Percentiles rank a stretch among this genome's conserved stretches.
These are phyloP conservation scores for Ophiodon elongatus DNA, from an alignment of 2,113 vertebrate species.

Conservation along the genomic window DNA sequence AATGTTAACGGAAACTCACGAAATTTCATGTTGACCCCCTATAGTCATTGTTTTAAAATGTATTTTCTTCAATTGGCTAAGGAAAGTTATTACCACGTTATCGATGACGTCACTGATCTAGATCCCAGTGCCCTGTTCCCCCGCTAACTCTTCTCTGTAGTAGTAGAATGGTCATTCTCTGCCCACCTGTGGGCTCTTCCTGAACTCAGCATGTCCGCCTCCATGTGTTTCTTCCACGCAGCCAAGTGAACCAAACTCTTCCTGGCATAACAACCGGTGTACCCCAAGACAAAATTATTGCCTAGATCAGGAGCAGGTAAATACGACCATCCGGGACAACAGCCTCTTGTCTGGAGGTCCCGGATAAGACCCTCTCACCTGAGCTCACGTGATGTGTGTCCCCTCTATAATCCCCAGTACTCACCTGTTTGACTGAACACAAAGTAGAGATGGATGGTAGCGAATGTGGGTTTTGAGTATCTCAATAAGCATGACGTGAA, in stretches of 20 bases:
- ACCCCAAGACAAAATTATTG: constrained; percentile 87
- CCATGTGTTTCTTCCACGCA: constrained; percentile 83
- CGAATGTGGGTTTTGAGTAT: constrained; percentile 47
- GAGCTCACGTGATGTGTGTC: constrained; percentile 58
- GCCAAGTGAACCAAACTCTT: constrained; percentile 84
- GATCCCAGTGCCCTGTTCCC: not conserved
- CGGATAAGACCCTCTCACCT: constrained; percentile 53
- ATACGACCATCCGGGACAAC: constrained; percentile 60
- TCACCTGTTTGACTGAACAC: constrained; percentile 65
- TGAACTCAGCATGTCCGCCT: constrained; percentile 74
- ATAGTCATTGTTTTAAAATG: not conserved
- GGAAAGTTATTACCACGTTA: not conserved
- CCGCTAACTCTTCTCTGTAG: constrained; percentile 28
- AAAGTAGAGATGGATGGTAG: constrained; percentile 46
- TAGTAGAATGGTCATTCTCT: constrained; percentile 17
- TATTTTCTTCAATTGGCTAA: not conserved
- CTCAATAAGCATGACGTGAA: constrained; percentile 61
- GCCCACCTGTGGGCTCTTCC: constrained; percentile 51
- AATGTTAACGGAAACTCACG: not conserved
- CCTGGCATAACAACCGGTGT: constrained; percentile 76
- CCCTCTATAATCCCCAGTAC: constrained; percentile 32
- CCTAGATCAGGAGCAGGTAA: constrained; percentile 86
- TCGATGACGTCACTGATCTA: constrained; percentile 1
- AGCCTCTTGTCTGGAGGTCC: constrained; percentile 48
- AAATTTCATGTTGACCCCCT: not conserved